Conservation (phyloP, 2,797 vertebrate species). For the Sandelia bainsii region DNA sequence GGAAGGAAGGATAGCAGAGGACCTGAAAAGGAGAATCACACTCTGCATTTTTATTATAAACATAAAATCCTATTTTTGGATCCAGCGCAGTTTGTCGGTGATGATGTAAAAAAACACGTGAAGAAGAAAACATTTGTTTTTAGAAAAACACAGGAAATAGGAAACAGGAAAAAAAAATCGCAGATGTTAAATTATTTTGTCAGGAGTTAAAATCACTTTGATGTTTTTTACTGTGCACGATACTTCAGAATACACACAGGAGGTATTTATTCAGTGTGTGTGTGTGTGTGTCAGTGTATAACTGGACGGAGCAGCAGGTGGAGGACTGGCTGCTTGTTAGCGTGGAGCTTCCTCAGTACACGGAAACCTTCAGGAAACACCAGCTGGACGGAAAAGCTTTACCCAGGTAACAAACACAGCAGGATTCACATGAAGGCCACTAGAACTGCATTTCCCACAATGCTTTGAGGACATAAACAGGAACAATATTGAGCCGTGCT, state of each 20-base stretch:
- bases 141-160: too few species aligned
- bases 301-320: slow-evolving; percentile 92
- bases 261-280: slow-evolving; percentile 7
- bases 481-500: too few species aligned
- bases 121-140: slow-evolving; percentile 10
- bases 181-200: too few species aligned
- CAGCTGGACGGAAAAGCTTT: slow-evolving; percentile 91
- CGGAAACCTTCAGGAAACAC: slow-evolving; percentile 88
- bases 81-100: slow-evolving; percentile 11
- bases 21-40: neutral
- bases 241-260: too few species aligned
- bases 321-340: slow-evolving; percentile 89
- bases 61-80: slow-evolving; percentile 30
- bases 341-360: slow-evolving; percentile 93
- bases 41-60: neutral
- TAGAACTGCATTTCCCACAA: neutral
- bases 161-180: too few species aligned
- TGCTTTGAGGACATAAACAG: too few species aligned
- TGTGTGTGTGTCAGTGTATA: slow-evolving; percentile 87
- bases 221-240: too few species aligned
- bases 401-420: slow-evolving; percentile 85
- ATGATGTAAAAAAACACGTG: neutral
- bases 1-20: neutral
- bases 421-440: too few species aligned
- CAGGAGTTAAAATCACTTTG: too few species aligned